Conservation (phyloP, 2,113 vertebrate genomes). For the Crotophaga sulcirostris region DNA sequence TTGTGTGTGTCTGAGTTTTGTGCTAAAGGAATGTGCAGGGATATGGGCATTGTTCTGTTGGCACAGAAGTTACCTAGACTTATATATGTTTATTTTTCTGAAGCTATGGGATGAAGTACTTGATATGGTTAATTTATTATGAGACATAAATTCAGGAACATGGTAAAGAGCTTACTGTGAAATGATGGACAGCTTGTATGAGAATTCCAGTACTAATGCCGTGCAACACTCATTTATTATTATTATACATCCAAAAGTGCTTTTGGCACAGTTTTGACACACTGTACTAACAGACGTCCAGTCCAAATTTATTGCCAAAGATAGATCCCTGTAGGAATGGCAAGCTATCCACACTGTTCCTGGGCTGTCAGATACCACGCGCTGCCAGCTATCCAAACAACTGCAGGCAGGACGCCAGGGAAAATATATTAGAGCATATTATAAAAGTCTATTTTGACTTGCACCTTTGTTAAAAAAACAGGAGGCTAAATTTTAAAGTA, state of each 20-base stretch:
- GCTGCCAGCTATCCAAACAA: constrained; percentile 60
- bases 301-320: constrained; percentile 62
- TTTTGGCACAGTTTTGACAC: constrained; percentile 63
- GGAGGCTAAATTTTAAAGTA: constrained; percentile 29
- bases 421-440: constrained; percentile 61
- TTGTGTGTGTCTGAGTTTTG: not conserved
- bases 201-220: constrained; percentile 51
- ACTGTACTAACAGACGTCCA: constrained; percentile 47
- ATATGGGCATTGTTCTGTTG: constrained; percentile 16
- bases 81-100: constrained; percentile 33
- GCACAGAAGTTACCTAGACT: not conserved
- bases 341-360: constrained; percentile 22
- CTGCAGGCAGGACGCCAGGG: constrained; percentile 39
- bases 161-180: constrained; percentile 53
- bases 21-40: not conserved
- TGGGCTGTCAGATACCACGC: constrained; percentile 13
- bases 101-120: constrained; percentile 26
- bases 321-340: constrained; percentile 37
- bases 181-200: constrained; percentile 56
- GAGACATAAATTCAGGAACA: constrained; percentile 36
- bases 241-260: constrained; percentile 58
- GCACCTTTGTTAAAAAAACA: constrained; percentile 44
- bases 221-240: constrained; percentile 56
- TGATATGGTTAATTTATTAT: constrained; percentile 48
- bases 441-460: constrained; percentile 55